A percentile compares a stretch with the other conserved stretches of the same genome.
Evolutionary conservation across 2,797 vertebrate genomes (phyloP).

Genomic region (Oreochromis grahami): DNA sequence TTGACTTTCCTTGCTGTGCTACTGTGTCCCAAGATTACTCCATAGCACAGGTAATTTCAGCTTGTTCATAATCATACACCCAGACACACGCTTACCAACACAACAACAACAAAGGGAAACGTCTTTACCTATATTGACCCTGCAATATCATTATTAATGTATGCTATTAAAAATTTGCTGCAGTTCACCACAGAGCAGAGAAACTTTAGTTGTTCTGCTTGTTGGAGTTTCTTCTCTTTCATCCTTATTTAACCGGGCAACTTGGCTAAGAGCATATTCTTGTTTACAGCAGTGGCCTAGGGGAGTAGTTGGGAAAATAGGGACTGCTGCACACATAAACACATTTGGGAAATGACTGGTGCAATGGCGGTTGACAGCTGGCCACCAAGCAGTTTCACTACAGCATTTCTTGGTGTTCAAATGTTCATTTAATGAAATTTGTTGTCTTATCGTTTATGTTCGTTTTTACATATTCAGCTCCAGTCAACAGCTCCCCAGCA

Average conservation of each 20-base stretch:
- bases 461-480: background rate
- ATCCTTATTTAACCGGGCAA: slow-evolving; percentile 37
- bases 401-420: background rate
- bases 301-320: slow-evolving; percentile 27
- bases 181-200: background rate
- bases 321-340: slow-evolving; percentile 21
- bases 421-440: background rate
- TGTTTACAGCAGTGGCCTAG: slow-evolving; percentile 52
- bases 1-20: background rate
- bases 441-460: background rate
- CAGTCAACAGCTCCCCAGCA: slow-evolving; percentile 5
- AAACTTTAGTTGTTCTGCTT: slow-evolving; percentile 21
- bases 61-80: background rate
- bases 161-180: background rate
- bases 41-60: background rate
- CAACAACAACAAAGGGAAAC: background rate
- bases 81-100: background rate
- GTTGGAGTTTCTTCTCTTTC: slow-evolving; percentile 25
- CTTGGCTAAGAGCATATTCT: slow-evolving; percentile 57
- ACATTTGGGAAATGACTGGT: slow-evolving; percentile 8
- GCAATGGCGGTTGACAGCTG: background rate
- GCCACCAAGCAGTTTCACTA: background rate
- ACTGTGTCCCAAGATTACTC: background rate
- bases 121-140: background rate
- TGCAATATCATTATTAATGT: background rate